Evolutionary conservation across 2,888 invertebrate species (phyloP).

Genomic region (Pandemis heparana): DNA sequence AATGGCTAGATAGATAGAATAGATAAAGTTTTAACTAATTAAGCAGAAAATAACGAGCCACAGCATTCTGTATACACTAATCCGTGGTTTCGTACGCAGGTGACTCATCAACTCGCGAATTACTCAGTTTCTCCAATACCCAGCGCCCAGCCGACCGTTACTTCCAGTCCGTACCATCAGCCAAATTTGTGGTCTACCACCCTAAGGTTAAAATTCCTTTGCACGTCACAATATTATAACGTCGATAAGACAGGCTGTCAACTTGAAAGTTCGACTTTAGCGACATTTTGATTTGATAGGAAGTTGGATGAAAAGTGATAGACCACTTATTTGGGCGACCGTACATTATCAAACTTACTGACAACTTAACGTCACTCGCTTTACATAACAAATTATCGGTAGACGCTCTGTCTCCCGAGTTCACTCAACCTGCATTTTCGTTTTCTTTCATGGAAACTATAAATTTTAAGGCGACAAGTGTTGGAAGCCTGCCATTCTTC

Average conservation of each 20-base stretch:
- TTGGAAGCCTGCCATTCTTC: conserved; percentile 71
- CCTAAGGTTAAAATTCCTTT: too few species aligned
- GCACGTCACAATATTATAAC: too few species aligned
- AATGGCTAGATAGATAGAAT: too few species aligned
- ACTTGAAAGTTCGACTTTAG: too few species aligned
- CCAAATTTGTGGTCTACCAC: too few species aligned
- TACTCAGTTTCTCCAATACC: conserved; percentile 63
- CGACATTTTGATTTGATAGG: too few species aligned
- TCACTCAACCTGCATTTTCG: conserved; percentile 52
- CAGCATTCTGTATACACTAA: conserved; percentile 51
- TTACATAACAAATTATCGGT: conserved; percentile 50
- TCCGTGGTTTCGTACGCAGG: conserved; percentile 53
- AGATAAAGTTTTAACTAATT: conserved; percentile 43
- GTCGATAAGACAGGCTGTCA: too few species aligned
- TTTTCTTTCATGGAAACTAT: conserved; percentile 65
- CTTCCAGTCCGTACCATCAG: conserved; percentile 28
- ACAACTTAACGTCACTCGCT: conserved; percentile 45
- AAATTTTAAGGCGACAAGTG: conserved; percentile 58
- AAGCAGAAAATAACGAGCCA: conserved; percentile 56
- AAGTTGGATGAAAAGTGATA: too few species aligned
- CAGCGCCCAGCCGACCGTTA: conserved; percentile 55
- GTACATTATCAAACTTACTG: conserved; percentile 33
- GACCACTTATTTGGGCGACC: too few species aligned
- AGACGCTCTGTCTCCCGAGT: conserved; percentile 52
- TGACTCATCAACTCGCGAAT: conserved; percentile 57